A percentile compares a stretch with the other conserved stretches of the same genome.
These are phyloP conservation scores for Garrulus glandarius DNA, from an alignment of 2,797 vertebrate genomes.

Conservation along the genomic window DNA sequence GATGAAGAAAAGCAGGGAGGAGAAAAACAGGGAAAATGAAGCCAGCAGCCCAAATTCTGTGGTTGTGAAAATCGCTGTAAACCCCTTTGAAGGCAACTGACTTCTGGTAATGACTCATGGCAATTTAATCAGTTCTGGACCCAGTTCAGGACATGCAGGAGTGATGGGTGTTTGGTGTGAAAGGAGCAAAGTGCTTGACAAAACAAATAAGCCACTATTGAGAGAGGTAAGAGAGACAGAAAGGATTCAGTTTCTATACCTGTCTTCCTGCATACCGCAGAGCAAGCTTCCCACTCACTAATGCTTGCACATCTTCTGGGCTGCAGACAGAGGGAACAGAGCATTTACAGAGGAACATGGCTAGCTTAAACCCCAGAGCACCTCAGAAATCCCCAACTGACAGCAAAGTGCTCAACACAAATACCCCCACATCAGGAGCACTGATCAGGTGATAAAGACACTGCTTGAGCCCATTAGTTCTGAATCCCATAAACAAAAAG, in stretches of 20 bases:
- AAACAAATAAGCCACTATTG: neutral
- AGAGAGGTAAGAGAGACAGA: neutral
- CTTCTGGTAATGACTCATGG: neutral
- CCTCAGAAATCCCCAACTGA: neutral
- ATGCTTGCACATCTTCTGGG: conserved; percentile 93
- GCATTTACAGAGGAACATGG: neutral
- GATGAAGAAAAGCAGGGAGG: neutral
- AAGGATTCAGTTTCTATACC: conserved; percentile 74
- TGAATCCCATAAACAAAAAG: neutral
- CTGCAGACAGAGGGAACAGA: conserved; percentile 67
- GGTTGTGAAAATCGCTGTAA: neutral
- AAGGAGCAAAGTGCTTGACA: neutral
- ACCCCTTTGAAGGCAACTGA: neutral
- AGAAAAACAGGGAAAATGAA: neutral
- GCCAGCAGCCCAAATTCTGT: neutral
- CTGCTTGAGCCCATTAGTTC: neutral
- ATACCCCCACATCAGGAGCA: neutral
- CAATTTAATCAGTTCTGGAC: neutral
- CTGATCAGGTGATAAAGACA: neutral
- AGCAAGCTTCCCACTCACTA: conserved; percentile 94
- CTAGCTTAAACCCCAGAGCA: neutral
- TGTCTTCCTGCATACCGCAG: conserved; percentile 94
- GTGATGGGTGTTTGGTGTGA: neutral
- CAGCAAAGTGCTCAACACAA: neutral
- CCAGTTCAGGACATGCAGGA: neutral